Conservation (phyloP, 2,113 vertebrate genomes). For the Gadus chalcogrammus region DNA sequence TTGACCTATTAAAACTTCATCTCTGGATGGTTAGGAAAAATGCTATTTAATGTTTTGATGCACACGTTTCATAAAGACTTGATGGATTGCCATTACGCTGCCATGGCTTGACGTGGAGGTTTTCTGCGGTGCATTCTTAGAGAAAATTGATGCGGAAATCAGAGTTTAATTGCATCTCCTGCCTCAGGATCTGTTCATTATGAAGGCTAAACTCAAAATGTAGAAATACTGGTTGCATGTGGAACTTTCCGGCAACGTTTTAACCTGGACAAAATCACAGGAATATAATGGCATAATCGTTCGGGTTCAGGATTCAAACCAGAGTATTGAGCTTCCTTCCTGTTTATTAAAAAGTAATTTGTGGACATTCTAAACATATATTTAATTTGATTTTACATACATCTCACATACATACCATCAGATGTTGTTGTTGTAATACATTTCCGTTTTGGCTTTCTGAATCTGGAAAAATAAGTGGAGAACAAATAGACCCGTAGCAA, state of each 20-base stretch:
- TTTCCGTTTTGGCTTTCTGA: too few species aligned
- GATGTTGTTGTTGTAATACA: too few species aligned
- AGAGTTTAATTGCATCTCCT: constrained; percentile 60
- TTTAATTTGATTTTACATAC: not conserved
- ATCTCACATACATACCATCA: too few species aligned
- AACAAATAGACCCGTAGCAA: too few species aligned
- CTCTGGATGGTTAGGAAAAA: constrained; percentile 43
- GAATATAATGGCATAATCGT: not conserved
- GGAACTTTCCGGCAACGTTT: constrained; percentile 22
- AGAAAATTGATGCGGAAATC: constrained; percentile 61
- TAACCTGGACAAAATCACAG: constrained; percentile 15
- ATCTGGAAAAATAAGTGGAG: too few species aligned
- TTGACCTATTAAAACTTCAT: constrained; percentile 43
- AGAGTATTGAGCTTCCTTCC: not conserved
- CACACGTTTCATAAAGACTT: constrained; percentile 44
- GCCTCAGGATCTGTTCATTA: constrained; percentile 46
- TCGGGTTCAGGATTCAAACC: not conserved
- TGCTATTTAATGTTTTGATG: constrained; percentile 32
- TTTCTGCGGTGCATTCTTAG: constrained; percentile 50
- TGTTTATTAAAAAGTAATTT: not conserved
- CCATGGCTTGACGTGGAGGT: constrained; percentile 57
- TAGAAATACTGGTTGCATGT: constrained; percentile 40
- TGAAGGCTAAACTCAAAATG: constrained; percentile 15
- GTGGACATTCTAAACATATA: not conserved
- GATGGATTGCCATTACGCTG: constrained; percentile 41